phyloP scores from a whole-genome alignment of 2,888 invertebrate species.

The Bombylius major region DNA sequence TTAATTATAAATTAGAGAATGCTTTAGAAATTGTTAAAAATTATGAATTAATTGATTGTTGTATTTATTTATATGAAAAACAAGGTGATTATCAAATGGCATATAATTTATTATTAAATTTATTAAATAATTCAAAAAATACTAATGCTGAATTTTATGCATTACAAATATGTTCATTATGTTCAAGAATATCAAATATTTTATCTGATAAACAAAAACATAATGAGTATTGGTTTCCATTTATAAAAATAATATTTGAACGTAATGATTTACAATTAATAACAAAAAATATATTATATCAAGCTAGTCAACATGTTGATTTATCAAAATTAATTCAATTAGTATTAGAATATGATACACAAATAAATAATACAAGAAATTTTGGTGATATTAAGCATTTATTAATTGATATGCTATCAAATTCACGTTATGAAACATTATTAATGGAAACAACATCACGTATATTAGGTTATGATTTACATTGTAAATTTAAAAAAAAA shows the following conservation, averaged over 20 bases:
- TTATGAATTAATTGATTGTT: slow-evolving; percentile 49
- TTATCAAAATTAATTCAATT: slow-evolving; percentile 46
- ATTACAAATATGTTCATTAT: slow-evolving; percentile 29
- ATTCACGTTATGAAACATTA: slow-evolving; percentile 62
- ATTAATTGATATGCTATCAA: slow-evolving; percentile 55
- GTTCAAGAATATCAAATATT: slow-evolving; percentile 38
- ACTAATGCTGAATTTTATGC: slow-evolving; percentile 19
- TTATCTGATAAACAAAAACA: slow-evolving; percentile 35
- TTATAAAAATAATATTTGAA: slow-evolving; percentile 36
- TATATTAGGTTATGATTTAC: slow-evolving; percentile 52
- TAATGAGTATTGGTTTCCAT: slow-evolving; percentile 40
- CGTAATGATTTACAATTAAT: slow-evolving; percentile 35
- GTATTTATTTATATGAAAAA: slow-evolving; percentile 61
- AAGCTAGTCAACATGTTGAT: slow-evolving; percentile 43
- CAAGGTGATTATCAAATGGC: slow-evolving; percentile 60
- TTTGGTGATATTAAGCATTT: slow-evolving; percentile 50
- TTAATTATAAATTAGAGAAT: slow-evolving; percentile 48
- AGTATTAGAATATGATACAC: slow-evolving; percentile 40
- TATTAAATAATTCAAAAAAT: slow-evolving; percentile 24
- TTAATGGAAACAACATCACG: slow-evolving; percentile 54
- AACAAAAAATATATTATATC: slow-evolving; percentile 39
- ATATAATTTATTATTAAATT: slow-evolving; percentile 46
- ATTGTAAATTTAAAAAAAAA: slow-evolving; percentile 35
- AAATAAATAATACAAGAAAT: slow-evolving; percentile 36
- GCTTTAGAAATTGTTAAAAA: slow-evolving; percentile 51